phyloP scores from a whole-genome alignment of 2,888 invertebrate species.

The Caradrina kadenii region DNA sequence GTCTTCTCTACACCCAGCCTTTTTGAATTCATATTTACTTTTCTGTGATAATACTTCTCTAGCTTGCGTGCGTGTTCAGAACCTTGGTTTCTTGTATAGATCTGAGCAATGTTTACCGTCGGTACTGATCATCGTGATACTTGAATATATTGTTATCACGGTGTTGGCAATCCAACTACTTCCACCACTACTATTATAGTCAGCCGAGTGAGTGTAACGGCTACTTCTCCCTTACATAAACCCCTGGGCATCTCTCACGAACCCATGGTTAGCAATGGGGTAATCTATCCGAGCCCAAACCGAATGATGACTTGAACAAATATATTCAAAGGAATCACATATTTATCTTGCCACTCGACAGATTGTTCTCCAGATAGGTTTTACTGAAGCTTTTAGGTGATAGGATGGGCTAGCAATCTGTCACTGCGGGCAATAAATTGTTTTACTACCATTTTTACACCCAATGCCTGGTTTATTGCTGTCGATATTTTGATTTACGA shows the following conservation, averaged over 20 bases:
- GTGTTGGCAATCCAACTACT: background rate
- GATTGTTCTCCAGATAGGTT: constrained; percentile 61
- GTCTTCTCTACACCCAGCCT: background rate
- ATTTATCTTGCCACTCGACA: constrained; percentile 51
- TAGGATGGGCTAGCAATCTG: constrained; percentile 52
- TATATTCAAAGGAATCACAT: constrained; percentile 54
- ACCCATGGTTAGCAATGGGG: constrained; percentile 34
- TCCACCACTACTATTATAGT: background rate
- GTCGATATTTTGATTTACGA: constrained; percentile 58
- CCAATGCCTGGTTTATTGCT: constrained; percentile 55
- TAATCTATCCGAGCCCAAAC: constrained; percentile 25
- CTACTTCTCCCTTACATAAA: background rate
- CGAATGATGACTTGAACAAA: constrained; percentile 52
- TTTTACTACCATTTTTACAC: constrained; percentile 65
- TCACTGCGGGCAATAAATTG: constrained; percentile 61
- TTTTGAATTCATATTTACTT: background rate
- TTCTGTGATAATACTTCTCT: too few species aligned
- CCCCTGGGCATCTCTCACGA: constrained; percentile 1
- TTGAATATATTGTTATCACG: background rate
- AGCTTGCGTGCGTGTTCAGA: background rate
- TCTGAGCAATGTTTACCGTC: background rate
- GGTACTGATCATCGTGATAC: too few species aligned
- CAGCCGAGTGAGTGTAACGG: background rate
- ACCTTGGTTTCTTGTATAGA: background rate
- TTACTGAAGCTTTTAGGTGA: constrained; percentile 60